Evolutionary conservation across 2,797 vertebrate species (phyloP), one percentile per base, ranked within the genome.

Genomic region (Hozukius guyotensis): DNA sequence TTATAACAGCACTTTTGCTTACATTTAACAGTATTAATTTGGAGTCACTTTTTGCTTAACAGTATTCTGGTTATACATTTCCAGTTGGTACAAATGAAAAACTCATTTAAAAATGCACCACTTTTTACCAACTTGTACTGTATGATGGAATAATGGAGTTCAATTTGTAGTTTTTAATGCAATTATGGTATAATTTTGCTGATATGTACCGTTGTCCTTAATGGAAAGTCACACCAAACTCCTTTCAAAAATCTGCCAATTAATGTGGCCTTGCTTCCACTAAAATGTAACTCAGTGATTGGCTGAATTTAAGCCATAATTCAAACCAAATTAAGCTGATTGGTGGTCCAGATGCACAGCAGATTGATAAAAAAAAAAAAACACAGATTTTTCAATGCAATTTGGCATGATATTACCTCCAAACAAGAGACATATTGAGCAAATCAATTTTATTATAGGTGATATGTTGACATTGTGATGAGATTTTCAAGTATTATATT

Each of bases 1-100:
- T 6, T 70, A 14, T 36, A 78, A 57, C 60, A 32, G 81, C 72
- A 90, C 77, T 80, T 90, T 87, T 85, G 8, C 12, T n/a, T 36
- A 22, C 25, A 53, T 73, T 83, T 75, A 38, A 77, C 46, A 63
- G 46, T 83, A n/a, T 86, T 69, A 22, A 59, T 77, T 64, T 52
- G 25, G 46, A 72, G 20, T 64, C 61, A 71, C 4, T 73, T 82
- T 57, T 57, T 75, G 18, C 8, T 22, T 62, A 67, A 64, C 65
- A 74, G 20, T 75, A 73, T 77, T 63, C 16, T 75, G 20, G 36
- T 72, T 80, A 49, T 42, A 12, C 34, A 66, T 77, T 61, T 42
- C 16, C 10, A 49, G 14, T 66, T 49, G 29, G 27, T 69, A n/a
- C 65, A 75, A 60, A 29, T 55, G 27, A 16, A 31, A 71, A 70